phyloP scores from a whole-genome alignment of 2,113 vertebrate species.

The Tragelaphus scriptus region DNA sequence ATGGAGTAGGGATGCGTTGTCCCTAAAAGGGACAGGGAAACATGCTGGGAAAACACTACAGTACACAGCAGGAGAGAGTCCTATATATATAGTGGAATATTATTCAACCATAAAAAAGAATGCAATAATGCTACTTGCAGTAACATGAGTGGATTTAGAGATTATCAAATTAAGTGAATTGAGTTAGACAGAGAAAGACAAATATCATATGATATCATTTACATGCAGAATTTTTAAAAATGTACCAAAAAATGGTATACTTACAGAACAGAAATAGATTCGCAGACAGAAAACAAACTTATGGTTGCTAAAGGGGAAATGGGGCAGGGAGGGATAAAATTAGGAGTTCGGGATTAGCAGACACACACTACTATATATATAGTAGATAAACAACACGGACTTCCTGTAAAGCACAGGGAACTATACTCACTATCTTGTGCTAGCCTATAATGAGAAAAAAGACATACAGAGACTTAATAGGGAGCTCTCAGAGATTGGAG shows the following conservation, averaged over 20 bases:
- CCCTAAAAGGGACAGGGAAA: not conserved
- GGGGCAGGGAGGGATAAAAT: not conserved
- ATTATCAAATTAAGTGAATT: not conserved
- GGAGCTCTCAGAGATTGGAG: not conserved
- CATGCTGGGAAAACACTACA: not conserved
- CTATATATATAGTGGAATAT: not conserved
- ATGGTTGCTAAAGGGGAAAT: not conserved
- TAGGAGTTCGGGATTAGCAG: not conserved
- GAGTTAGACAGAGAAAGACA: not conserved
- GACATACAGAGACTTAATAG: not conserved
- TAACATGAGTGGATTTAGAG: not conserved
- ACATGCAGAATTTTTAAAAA: not conserved
- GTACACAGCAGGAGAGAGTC: not conserved
- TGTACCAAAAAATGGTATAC: not conserved
- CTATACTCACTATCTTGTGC: not conserved
- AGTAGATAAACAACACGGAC: not conserved
- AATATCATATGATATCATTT: not conserved
- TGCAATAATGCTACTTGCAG: not conserved
- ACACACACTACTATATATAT: not conserved
- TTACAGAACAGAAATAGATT: not conserved
- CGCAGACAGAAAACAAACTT: not conserved
- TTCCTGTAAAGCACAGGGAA: not conserved
- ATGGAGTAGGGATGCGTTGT: not conserved
- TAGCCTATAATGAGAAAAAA: not conserved
- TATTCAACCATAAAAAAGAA: not conserved